phyloP scores from a whole-genome alignment of 2,888 invertebrate genomes.

The Eupeodes latifasciatus region DNA sequence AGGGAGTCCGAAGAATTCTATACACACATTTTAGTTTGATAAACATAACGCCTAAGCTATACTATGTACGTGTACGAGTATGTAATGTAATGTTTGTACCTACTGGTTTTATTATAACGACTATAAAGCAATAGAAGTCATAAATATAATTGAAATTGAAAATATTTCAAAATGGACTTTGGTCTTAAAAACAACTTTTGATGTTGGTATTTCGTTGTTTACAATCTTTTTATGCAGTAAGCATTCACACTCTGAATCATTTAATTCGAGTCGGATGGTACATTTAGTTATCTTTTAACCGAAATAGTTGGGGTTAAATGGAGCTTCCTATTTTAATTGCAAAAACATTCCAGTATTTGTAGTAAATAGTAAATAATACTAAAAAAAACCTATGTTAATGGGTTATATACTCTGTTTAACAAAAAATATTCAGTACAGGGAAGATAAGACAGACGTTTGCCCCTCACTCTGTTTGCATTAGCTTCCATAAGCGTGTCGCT shows the following conservation, averaged over 20 bases:
- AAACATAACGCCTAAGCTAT: background rate
- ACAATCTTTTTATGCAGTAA: background rate
- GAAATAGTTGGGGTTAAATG: too few relatives aligned
- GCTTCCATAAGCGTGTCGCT: too few relatives aligned
- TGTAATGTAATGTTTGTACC: background rate
- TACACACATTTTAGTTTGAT: slow-evolving; percentile 6
- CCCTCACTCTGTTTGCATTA: too few relatives aligned
- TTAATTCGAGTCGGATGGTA: background rate
- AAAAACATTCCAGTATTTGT: too few relatives aligned
- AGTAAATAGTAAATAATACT: too few relatives aligned
- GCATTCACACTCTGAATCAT: background rate
- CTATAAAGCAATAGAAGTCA: slow-evolving; percentile 17
- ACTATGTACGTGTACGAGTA: background rate
- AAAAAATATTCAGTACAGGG: too few relatives aligned
- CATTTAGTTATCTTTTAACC: background rate
- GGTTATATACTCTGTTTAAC: too few relatives aligned
- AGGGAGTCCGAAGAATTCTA: slow-evolving; percentile 23
- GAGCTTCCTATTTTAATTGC: too few relatives aligned
- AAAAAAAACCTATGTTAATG: too few relatives aligned
- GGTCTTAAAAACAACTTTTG: background rate
- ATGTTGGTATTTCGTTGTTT: slow-evolving; percentile 41
- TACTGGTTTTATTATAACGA: slow-evolving; percentile 1
- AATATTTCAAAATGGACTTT: slow-evolving; percentile 36
- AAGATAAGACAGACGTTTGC: too few relatives aligned
- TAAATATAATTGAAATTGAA: slow-evolving; percentile 3